Evolutionary conservation across 2,797 vertebrate species (phyloP), one percentile per base, ranked within the genome.

Genomic region (Mormyrus proboscirostris): DNA sequence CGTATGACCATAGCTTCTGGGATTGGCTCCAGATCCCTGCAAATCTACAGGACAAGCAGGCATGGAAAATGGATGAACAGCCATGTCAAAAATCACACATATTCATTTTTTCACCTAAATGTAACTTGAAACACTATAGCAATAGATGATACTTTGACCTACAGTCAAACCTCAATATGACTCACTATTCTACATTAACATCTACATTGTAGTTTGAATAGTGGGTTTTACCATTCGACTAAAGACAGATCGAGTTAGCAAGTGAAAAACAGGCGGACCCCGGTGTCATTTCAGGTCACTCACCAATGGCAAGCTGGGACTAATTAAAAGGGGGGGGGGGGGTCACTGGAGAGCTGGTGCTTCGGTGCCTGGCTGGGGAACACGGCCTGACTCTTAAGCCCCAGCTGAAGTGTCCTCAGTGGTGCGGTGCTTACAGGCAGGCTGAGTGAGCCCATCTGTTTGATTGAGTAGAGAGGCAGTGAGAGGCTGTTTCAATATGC

Each of bases 401-500:
- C 19, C 55, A 51, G 41, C 38, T 49, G 59, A 51, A 12, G 19
- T 47, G 65, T 76, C 22, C 44, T n/a, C 50, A 12, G 55, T 29
- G 29, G 38, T 73, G 69, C 38, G 38, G 25, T 87, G 62, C 47
- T 82, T 19, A 33, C 59, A 87, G 51, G 51, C 19, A 55, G 76
- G 65, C 19, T 62, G 33, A 47, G 55, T n/a, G 55, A 44, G 19
- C 73, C 86, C 86, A 76, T 88, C 69, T 88, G 33, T 65, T 47
- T 88, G 50, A n/a, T 53, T 88, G 88, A 89, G 90, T 90, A 89
- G 49, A 47, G 89, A 89, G 88, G 89, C 22, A 50, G 83, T 88
- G 59, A 89, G 85, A 90, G 2, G 41, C 49, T 16, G 33, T 88
- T 50, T 88, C 73, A 90, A 91, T 89, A 50, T 89, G 57, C 33